Percentiles rank a stretch among this genome's conserved stretches.
phyloP scores from a whole-genome alignment of 2,113 vertebrate species.

The Stegostoma tigrinum region DNA sequence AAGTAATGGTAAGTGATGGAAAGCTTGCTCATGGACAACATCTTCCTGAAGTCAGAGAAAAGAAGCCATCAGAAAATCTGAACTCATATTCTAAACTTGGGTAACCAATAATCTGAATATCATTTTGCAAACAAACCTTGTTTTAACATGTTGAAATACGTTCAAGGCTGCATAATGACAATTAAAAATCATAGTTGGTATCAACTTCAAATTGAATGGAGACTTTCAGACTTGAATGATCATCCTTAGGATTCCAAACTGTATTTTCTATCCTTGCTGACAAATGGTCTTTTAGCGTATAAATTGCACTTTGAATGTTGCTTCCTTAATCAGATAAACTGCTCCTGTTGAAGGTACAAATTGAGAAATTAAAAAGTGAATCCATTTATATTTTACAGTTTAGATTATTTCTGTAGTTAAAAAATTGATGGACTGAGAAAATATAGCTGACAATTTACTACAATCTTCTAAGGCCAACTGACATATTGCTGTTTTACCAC shows the following conservation, averaged over 20 bases:
- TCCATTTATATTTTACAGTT: neutral
- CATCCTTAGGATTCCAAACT: neutral
- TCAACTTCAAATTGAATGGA: neutral
- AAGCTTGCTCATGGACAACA: neutral
- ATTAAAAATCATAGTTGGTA: neutral
- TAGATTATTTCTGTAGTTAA: neutral
- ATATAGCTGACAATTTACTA: neutral
- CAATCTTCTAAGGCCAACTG: neutral
- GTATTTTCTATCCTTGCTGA: neutral
- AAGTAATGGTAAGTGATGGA: neutral
- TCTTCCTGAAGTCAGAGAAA: neutral
- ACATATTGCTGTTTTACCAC: neutral
- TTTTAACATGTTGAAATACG: neutral
- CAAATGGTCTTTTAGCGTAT: neutral
- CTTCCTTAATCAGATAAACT: neutral
- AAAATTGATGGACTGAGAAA: neutral
- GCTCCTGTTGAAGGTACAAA: neutral
- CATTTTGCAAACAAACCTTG: neutral
- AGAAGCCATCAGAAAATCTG: neutral
- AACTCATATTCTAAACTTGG: neutral
- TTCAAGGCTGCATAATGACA: neutral
- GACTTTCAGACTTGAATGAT: neutral
- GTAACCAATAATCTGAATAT: neutral
- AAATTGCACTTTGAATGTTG: neutral
- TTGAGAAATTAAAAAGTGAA: neutral